Conservation (phyloP, 92 coral and sea anemone species). For the Epizoanthus stellaris region DNA sequence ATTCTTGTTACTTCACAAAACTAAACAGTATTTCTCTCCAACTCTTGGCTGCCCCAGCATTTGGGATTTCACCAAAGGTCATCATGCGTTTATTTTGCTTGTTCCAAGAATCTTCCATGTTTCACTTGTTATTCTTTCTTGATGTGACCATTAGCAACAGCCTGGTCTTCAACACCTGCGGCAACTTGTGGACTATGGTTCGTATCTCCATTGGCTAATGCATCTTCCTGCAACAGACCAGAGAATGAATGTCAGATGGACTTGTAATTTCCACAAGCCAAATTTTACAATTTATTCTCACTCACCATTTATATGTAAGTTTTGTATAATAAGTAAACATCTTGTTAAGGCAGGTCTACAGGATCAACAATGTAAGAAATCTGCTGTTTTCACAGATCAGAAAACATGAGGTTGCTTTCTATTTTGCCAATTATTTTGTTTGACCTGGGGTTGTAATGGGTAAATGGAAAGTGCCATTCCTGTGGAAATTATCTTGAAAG, state of each 20-base stretch:
- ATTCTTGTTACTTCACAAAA: conserved; percentile 29
- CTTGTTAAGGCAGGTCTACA: no score
- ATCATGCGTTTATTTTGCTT: conserved; percentile 57
- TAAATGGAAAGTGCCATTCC: no score
- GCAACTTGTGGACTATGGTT: conserved; percentile 28
- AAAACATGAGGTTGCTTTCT: no score
- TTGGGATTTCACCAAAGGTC: conserved; percentile 79
- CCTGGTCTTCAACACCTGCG: conserved; percentile 17
- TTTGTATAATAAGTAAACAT: no score
- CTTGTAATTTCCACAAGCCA: background rate
- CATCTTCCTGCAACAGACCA: conserved; percentile 22
- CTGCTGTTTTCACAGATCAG: no score
- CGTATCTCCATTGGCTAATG: conserved; percentile 28
- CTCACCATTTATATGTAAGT: no score
- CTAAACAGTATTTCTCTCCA: conserved; percentile 57
- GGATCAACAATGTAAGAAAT: no score
- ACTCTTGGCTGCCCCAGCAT: conserved; percentile 62
- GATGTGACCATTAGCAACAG: conserved; percentile 42
- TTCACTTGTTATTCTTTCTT: conserved; percentile 39
- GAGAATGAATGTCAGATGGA: background rate
- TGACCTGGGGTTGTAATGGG: no score
- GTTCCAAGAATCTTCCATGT: background rate
- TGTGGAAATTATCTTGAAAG: no score
- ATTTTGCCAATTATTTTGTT: no score
- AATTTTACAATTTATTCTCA: no score